Conservation (phyloP, 1,140 invertebrate species). For the Lasioglossum albipes region DNA sequence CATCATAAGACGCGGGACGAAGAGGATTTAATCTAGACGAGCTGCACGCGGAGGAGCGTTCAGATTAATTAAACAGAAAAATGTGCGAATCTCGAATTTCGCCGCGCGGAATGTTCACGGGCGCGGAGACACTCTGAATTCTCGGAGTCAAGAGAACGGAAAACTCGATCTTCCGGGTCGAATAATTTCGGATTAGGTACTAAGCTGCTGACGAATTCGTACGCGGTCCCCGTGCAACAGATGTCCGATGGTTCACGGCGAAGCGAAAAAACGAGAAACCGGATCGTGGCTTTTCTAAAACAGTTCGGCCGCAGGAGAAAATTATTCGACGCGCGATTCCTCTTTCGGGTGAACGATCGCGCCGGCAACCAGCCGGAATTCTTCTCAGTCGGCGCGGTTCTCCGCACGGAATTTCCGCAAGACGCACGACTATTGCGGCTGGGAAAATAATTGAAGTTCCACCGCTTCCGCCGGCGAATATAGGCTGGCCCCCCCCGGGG, state of each 20-base stretch:
- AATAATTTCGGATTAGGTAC: background rate
- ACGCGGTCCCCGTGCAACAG: background rate
- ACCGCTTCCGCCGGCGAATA: slow-evolving; percentile 27
- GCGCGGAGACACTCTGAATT: background rate
- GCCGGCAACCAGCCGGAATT: slow-evolving; percentile 14
- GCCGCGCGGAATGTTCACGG: no score
- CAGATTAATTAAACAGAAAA: no score
- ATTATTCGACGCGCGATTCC: slow-evolving; percentile 25
- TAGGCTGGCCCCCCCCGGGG: slow-evolving; percentile 1
- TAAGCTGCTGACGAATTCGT: background rate
- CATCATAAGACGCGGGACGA: no score
- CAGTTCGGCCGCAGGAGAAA: background rate
- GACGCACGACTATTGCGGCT: slow-evolving; percentile 43
- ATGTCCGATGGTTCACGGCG: background rate
- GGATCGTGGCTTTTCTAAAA: background rate
- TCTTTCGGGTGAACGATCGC: background rate
- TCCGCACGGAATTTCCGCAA: slow-evolving; percentile 30
- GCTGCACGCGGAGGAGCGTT: no score
- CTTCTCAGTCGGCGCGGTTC: slow-evolving; percentile 26
- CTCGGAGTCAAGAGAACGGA: background rate
- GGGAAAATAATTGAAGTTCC: slow-evolving; percentile 48
- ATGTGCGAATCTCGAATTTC: no score
- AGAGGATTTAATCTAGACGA: no score
- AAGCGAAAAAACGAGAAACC: background rate
- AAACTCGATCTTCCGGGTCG: background rate